Evolutionary conservation across 2,888 invertebrate species (phyloP).

Genomic region (Tipula lateralis): DNA sequence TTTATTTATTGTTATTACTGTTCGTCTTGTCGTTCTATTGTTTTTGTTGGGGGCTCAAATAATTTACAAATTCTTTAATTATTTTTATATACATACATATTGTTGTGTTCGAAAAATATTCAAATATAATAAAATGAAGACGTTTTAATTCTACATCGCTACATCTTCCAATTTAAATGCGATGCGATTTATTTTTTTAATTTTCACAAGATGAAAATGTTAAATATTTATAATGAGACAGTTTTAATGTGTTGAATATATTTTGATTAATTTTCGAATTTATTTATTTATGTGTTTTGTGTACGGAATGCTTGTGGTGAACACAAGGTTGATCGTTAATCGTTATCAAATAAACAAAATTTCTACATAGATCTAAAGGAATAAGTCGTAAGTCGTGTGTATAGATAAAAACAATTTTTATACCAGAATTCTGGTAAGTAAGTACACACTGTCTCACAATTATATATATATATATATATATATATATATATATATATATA

Average conservation of each 20-base stretch:
- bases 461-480: too few relatives aligned
- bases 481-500: too few relatives aligned
- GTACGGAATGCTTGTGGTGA: neutral
- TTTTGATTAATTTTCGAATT: neutral
- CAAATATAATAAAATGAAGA: neutral
- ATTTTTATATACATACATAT: neutral
- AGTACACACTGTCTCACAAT: too few relatives aligned
- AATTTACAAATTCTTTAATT: neutral
- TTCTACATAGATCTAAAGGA: neutral
- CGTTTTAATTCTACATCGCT: neutral
- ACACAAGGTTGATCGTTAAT: constrained; percentile 16
- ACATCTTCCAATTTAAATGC: neutral
- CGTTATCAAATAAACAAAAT: constrained; percentile 1
- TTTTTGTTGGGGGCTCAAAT: neutral
- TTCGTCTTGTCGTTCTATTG: neutral
- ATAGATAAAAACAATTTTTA: neutral
- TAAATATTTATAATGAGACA: constrained; percentile 24
- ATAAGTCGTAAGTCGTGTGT: neutral
- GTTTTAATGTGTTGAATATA: constrained; percentile 19
- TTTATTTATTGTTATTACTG: neutral
- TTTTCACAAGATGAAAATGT: neutral
- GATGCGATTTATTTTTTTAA: neutral
- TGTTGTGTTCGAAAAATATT: neutral
- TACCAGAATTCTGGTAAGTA: too few relatives aligned
- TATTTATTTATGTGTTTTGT: neutral